Percentiles rank a stretch among this genome's conserved stretches.
Conservation (phyloP, 35 echinoderm and acorn worm genomes). For the Amphiura filiformis region DNA sequence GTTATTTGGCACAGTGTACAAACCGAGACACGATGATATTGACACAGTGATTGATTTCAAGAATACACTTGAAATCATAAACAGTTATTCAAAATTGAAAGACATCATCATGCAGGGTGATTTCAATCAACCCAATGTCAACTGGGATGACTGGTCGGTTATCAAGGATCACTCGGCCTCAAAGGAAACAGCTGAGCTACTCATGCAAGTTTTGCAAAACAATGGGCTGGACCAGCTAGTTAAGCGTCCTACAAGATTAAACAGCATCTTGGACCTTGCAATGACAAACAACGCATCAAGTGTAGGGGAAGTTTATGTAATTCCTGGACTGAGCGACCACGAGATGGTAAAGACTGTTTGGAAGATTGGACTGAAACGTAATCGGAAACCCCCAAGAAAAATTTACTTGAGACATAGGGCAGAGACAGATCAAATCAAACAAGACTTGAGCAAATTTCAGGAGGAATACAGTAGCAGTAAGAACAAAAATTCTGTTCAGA, state of each 20-base stretch:
- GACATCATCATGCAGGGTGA: neutral
- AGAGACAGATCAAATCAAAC: neutral
- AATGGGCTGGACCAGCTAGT: neutral
- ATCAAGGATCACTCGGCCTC: neutral
- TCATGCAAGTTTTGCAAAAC: neutral
- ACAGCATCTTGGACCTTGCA: neutral
- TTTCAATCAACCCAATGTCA: neutral
- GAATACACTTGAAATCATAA: neutral
- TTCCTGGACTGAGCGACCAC: neutral
- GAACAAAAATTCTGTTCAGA: neutral
- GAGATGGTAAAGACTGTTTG: neutral
- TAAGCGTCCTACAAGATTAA: neutral
- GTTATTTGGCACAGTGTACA: neutral
- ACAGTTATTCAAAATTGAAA: neutral
- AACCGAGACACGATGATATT: neutral
- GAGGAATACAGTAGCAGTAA: neutral
- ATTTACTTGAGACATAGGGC: neutral
- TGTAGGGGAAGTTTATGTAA: neutral
- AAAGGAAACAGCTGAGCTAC: neutral
- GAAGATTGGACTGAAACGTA: neutral
- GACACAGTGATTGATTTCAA: neutral
- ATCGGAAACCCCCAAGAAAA: neutral
- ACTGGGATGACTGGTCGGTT: neutral
- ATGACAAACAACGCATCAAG: neutral
- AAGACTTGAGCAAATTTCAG: neutral